Percentiles rank a stretch among this genome's conserved stretches.
These are phyloP conservation scores for Lutraria lutraria DNA, from an alignment of 2,888 invertebrate species.

Conservation along the genomic window DNA sequence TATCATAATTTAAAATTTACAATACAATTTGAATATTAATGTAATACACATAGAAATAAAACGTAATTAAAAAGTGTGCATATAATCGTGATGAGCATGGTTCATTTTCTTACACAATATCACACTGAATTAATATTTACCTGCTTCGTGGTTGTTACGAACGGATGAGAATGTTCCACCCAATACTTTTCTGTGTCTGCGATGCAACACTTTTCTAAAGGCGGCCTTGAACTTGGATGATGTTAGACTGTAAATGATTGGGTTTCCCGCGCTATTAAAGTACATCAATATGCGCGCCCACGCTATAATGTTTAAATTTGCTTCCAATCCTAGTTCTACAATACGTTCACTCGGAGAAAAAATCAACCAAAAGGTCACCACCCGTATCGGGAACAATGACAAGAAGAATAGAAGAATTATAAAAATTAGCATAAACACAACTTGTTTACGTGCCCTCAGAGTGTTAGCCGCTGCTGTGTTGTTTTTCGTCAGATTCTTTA, in stretches of 20 bases:
- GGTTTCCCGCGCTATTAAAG: slow-evolving; percentile 96
- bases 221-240: slow-evolving; percentile 94
- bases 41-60: too few species aligned
- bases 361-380: slow-evolving; percentile 95
- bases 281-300: slow-evolving; percentile 93
- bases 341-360: slow-evolving; percentile 91
- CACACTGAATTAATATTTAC: neutral
- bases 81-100: too few species aligned
- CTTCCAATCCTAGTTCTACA: slow-evolving; percentile 91
- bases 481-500: slow-evolving; percentile 40
- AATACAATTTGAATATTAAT: too few species aligned
- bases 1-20: neutral
- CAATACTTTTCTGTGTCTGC: neutral
- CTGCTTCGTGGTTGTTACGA: neutral
- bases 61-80: too few species aligned
- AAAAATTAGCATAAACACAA: slow-evolving; percentile 77
- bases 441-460: slow-evolving; percentile 74
- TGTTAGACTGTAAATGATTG: slow-evolving; percentile 96
- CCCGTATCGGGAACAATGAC: slow-evolving; percentile 95
- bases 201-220: slow-evolving; percentile 58
- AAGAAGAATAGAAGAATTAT: slow-evolving; percentile 92
- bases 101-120: too few species aligned
- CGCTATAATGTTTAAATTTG: slow-evolving; percentile 93
- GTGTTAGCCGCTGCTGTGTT: slow-evolving; percentile 54
- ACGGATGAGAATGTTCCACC: neutral